Percentiles rank a stretch among this genome's conserved stretches.
Conservation (phyloP, 2,888 invertebrate genomes). For the Axea sp. region DNA sequence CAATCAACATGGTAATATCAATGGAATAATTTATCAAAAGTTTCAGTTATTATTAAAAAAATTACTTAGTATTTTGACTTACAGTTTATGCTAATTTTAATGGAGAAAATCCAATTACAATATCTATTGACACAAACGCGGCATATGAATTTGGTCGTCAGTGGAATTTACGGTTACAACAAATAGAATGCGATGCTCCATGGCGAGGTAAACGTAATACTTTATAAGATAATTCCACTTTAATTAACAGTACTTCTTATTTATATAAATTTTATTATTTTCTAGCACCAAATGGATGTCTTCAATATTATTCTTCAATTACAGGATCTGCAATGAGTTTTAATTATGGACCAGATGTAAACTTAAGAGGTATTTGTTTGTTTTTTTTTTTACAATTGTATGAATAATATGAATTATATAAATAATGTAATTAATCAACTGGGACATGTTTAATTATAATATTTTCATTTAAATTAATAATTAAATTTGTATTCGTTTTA, state of each 20-base stretch:
- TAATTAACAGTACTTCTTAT: too few relatives aligned
- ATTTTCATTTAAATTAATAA: too few relatives aligned
- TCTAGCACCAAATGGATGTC: slow-evolving; percentile 88
- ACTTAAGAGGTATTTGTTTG: slow-evolving; percentile 77
- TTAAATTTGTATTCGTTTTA: too few relatives aligned
- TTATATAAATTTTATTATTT: too few relatives aligned
- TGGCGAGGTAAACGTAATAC: too few relatives aligned
- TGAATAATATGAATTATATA: too few relatives aligned
- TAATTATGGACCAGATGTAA: slow-evolving; percentile 86
- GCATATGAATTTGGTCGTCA: slow-evolving; percentile 82
- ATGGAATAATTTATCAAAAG: not conserved
- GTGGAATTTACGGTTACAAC: slow-evolving; percentile 88
- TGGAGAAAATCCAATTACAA: slow-evolving; percentile 84
- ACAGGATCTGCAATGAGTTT: slow-evolving; percentile 86
- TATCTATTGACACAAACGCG: slow-evolving; percentile 84
- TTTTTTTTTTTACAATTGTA: too few relatives aligned
- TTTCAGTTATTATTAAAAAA: too few relatives aligned
- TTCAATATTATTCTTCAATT: slow-evolving; percentile 85
- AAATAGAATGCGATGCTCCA: slow-evolving; percentile 86
- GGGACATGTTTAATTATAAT: too few relatives aligned
- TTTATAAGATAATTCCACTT: too few relatives aligned
- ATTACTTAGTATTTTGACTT: too few relatives aligned
- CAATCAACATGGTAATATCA: slow-evolving; percentile 84
- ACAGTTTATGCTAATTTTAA: slow-evolving; percentile 88
- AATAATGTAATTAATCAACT: too few relatives aligned